Conservation (phyloP, 2,113 vertebrate species). For the Rutilus rutilus region DNA sequence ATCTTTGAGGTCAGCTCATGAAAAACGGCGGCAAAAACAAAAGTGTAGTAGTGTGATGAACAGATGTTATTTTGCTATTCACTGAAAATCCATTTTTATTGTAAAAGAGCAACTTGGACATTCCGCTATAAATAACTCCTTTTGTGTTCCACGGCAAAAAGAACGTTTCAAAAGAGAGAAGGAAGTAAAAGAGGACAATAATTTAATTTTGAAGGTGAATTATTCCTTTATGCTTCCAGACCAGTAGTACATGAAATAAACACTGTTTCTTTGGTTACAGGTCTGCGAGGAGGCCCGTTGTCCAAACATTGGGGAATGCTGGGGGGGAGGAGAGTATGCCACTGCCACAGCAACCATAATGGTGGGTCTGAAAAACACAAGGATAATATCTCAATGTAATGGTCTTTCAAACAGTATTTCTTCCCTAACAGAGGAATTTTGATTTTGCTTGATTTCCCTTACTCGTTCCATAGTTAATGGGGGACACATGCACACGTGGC, state of each 20-base stretch:
- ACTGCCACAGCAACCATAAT: slow-evolving; percentile 98
- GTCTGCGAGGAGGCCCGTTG: slow-evolving; percentile 98
- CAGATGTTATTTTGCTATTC: background rate
- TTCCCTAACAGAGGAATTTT: background rate
- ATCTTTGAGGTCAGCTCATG: no score
- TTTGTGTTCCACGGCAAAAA: background rate
- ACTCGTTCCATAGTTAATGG: slow-evolving; percentile 84
- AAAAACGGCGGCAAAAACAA: no score
- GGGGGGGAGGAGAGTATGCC: slow-evolving; percentile 93
- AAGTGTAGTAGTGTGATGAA: background rate
- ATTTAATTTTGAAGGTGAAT: background rate
- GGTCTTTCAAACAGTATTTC: background rate
- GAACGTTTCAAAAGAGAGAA: background rate
- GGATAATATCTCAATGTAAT: background rate
- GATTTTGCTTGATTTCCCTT: background rate
- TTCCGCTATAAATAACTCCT: background rate
- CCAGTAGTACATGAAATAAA: background rate
- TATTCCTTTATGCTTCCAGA: background rate
- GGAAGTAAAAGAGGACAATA: background rate
- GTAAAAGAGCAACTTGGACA: background rate
- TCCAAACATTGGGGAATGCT: slow-evolving; percentile 98
- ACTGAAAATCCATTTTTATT: background rate
- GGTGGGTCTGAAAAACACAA: slow-evolving; percentile 69
- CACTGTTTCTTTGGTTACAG: slow-evolving; percentile 65
- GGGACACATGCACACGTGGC: slow-evolving; percentile 95